Base-by-base conservation (phyloP, 1,140 invertebrate species). In the Capitella teleta region DNA sequence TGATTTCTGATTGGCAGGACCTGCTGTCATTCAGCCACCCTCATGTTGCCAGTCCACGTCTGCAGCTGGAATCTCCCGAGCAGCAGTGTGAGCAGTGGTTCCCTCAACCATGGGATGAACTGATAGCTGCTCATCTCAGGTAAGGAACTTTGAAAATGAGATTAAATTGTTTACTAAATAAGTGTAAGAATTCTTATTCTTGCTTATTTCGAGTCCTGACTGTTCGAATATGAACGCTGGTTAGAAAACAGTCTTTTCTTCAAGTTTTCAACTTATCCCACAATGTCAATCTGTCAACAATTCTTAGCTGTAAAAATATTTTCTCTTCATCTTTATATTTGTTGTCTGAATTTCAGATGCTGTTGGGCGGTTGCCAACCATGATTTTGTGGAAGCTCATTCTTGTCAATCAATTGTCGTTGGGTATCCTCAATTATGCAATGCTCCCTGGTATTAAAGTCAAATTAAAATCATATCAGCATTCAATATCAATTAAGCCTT, bases 111-210 rank as follows among this genome's bases (percentile, higher is more conserved):
- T 74, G 87, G 43, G 82, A 88, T 65, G 87, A 92, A 61, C 74
- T 93, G 24, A 79, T 90, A 28, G 74, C 80, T 48, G 77, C 77
- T 37, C 87, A 94, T 68, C 73, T 93, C n/a, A 83, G 82, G 77
- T 80, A 70, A 60, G 38, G 21, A 18, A 19, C 25, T 24, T 40
- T 40, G 32, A 16, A 12, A 16, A 34, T 12, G 10, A 34, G 10
- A 34, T 16, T 12, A 34, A 34, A 34, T 34, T 34, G 10, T 34
- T 1, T 40, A 2, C 21, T 12, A 5, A 19, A 40, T 16, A 8
- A 16, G n/a, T 8, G 25, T 40, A 19, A 19, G 2, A 16, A 21
- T 40, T 12, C 19, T 40, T 8, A 40, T 40, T 24, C n/a, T 2
- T n/a, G n/a, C n/a, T n/a, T n/a, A n/a, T n/a, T n/a, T n/a, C n/a